These are phyloP conservation scores for Ochlodes sylvanus DNA, from an alignment of 2,888 invertebrate species.

Conservation along the genomic window DNA sequence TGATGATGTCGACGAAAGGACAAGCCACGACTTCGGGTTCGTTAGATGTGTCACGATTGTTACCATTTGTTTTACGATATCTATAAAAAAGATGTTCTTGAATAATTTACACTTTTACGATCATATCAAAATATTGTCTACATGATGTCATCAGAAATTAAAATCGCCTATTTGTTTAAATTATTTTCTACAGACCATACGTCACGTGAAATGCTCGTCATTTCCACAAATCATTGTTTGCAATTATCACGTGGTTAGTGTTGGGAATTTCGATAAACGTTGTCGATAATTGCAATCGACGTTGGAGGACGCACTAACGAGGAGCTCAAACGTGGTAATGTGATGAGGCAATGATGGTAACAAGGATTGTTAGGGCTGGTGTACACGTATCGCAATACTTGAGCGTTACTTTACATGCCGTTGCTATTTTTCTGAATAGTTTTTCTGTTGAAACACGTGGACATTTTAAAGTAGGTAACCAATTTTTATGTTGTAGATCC, in stretches of 20 bases:
- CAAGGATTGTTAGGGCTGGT: conserved; percentile 32
- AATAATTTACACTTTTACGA: too few species aligned
- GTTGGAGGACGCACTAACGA: conserved; percentile 50
- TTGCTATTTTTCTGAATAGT: neutral
- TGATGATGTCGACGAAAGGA: too few species aligned
- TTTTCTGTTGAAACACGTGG: too few species aligned
- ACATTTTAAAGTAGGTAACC: too few species aligned
- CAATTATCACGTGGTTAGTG: conserved; percentile 60
- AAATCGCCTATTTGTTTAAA: neutral
- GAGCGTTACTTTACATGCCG: neutral
- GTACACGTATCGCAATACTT: neutral
- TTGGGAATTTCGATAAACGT: conserved; percentile 58
- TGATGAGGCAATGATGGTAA: conserved; percentile 46
- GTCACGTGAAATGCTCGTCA: conserved; percentile 26
- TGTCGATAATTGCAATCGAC: conserved; percentile 45
- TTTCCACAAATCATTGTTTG: conserved; percentile 10
- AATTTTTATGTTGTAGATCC: too few species aligned
- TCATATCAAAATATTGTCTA: neutral
- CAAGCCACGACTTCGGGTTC: too few species aligned
- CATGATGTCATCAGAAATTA: neutral
- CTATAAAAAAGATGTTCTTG: too few species aligned
- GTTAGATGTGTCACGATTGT: too few species aligned
- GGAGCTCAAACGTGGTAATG: conserved; percentile 46
- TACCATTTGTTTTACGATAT: too few species aligned
- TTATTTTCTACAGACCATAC: neutral